These are phyloP conservation scores for Uropetala carovei DNA, from an alignment of 2,888 invertebrate genomes.

Conservation along the genomic window DNA sequence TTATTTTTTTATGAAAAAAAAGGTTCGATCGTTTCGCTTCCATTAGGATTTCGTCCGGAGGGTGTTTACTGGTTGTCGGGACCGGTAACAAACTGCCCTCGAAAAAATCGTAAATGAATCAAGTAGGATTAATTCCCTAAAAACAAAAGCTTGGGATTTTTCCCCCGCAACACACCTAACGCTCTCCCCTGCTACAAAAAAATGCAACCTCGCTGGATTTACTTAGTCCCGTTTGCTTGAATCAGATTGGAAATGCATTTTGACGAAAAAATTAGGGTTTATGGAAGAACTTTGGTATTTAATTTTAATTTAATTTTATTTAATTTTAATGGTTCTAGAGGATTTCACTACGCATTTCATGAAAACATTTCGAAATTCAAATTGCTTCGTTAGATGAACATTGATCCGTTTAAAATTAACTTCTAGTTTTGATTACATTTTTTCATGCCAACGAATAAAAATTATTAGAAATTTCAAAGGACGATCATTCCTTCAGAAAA, in stretches of 20 bases:
- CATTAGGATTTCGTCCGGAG: constrained; percentile 2
- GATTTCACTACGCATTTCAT: too few species aligned
- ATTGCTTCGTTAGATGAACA: too few species aligned
- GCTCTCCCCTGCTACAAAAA: not conserved
- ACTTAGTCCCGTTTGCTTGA: not conserved
- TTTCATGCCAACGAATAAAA: too few species aligned
- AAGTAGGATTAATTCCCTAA: not conserved
- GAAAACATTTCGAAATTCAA: too few species aligned
- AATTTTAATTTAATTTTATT: too few species aligned
- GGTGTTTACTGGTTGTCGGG: not conserved
- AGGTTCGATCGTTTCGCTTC: not conserved
- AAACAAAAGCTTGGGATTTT: not conserved
- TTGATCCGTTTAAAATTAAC: too few species aligned
- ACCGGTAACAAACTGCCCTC: not conserved
- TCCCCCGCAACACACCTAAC: not conserved
- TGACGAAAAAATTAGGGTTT: not conserved
- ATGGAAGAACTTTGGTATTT: not conserved
- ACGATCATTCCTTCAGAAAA: too few species aligned
- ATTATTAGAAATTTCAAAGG: too few species aligned
- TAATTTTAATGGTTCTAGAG: not conserved
- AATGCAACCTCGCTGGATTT: not conserved
- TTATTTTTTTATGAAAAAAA: not conserved
- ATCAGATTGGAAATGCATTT: not conserved
- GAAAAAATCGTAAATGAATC: not conserved
- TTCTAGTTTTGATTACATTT: too few species aligned